Conservation (phyloP, 2,888 invertebrate genomes). For the Apoda limacodes region DNA sequence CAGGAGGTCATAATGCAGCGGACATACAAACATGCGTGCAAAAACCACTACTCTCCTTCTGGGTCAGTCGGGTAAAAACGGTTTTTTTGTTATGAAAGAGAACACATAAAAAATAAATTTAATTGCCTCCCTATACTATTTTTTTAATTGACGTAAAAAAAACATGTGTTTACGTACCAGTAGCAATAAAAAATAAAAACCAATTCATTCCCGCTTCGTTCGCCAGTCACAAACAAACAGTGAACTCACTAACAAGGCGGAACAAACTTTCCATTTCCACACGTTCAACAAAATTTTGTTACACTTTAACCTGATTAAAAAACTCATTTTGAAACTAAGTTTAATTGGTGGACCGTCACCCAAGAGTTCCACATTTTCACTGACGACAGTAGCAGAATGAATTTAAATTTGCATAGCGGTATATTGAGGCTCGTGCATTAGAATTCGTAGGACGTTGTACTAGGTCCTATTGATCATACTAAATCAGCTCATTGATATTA, state of each 20-base stretch:
- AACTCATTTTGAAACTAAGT: slow-evolving; percentile 58
- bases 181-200: slow-evolving; percentile 39
- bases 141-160: slow-evolving; percentile 1
- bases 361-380: slow-evolving; percentile 61
- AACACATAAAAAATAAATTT: no score
- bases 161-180: slow-evolving; percentile 37
- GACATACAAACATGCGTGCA: no score
- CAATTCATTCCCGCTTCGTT: slow-evolving; percentile 50
- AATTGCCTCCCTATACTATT: no score
- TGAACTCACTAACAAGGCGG: slow-evolving; percentile 32
- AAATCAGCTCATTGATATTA: no score
- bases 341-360: slow-evolving; percentile 48
- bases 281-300: slow-evolving; percentile 46
- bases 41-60: no score
- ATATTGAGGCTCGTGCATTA: slow-evolving; percentile 45
- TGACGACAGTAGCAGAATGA: slow-evolving; percentile 47
- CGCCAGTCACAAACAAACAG: slow-evolving; percentile 40
- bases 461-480: slow-evolving; percentile 55
- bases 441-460: slow-evolving; percentile 45
- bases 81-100: no score
- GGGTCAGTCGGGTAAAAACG: no score
- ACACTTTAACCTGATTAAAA: slow-evolving; percentile 46
- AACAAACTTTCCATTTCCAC: slow-evolving; percentile 45
- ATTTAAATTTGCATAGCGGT: slow-evolving; percentile 66
- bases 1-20: no score